Conservation (phyloP, 2,113 vertebrate genomes). For the Scytalopus superciliaris region DNA sequence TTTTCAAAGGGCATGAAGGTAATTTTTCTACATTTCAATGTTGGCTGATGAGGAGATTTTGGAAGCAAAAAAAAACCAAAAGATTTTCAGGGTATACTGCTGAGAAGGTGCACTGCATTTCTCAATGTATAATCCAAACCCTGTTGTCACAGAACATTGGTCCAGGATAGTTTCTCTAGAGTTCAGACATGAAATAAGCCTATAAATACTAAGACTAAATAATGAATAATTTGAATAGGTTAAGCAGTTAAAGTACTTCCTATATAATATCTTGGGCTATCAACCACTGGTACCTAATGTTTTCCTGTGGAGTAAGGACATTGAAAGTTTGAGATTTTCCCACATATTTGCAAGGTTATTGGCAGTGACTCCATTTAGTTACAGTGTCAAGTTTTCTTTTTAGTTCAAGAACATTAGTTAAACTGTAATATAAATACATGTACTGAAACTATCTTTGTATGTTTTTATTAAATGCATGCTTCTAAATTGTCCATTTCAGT, state of each 20-base stretch:
- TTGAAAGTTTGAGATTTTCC: not conserved
- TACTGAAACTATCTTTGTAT: not conserved
- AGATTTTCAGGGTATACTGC: not conserved
- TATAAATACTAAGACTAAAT: not conserved
- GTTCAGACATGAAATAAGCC: not conserved
- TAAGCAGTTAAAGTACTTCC: not conserved
- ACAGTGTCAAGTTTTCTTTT: not conserved
- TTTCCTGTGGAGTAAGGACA: not conserved
- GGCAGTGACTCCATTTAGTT: not conserved
- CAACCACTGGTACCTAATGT: not conserved
- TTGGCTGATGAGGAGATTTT: not conserved
- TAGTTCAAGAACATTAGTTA: not conserved
- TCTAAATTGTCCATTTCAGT: not conserved
- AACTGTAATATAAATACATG: not conserved
- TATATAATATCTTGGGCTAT: not conserved
- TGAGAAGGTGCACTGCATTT: not conserved
- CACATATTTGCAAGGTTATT: not conserved
- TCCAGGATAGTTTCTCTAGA: not conserved
- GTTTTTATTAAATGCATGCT: not conserved
- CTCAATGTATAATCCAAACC: not conserved
- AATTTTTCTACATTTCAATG: not conserved
- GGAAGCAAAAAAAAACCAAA: not conserved
- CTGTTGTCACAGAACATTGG: rapidly evolving
- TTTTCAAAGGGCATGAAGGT: not conserved
- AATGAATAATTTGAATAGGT: not conserved